phyloP scores from a whole-genome alignment of 2,113 vertebrate genomes.

The Grus americana region DNA sequence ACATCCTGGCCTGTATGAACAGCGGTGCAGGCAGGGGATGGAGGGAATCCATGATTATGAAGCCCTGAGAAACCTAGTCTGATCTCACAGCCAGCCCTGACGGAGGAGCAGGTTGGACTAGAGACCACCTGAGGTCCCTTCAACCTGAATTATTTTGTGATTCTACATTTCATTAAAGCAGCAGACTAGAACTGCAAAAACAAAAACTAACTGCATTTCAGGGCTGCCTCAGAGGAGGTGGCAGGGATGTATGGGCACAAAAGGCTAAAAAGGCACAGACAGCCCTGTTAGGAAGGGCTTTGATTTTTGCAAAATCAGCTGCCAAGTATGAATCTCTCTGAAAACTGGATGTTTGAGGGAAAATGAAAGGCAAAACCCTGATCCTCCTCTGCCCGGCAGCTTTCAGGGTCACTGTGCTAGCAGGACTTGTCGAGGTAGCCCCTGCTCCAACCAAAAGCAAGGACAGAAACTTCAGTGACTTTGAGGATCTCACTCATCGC shows the following conservation, averaged over 20 bases:
- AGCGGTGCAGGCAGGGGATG: background rate
- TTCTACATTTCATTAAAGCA: background rate
- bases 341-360: background rate
- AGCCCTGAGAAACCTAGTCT: background rate
- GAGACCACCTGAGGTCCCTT: background rate
- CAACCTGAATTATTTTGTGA: background rate
- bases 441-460: background rate
- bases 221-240: background rate
- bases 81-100: background rate
- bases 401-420: background rate
- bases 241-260: background rate
- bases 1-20: background rate
- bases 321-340: background rate
- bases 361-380: background rate
- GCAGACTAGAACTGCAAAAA: background rate
- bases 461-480: background rate
- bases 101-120: background rate
- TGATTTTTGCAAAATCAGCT: background rate
- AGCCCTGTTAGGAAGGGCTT: background rate
- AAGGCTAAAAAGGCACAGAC: background rate
- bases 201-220: background rate
- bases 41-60: background rate
- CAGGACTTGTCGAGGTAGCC: fast-evolving
- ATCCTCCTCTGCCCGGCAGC: background rate
- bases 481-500: background rate